phyloP scores from a whole-genome alignment of 1,140 invertebrate genomes.

The Epicauta chinensis region DNA sequence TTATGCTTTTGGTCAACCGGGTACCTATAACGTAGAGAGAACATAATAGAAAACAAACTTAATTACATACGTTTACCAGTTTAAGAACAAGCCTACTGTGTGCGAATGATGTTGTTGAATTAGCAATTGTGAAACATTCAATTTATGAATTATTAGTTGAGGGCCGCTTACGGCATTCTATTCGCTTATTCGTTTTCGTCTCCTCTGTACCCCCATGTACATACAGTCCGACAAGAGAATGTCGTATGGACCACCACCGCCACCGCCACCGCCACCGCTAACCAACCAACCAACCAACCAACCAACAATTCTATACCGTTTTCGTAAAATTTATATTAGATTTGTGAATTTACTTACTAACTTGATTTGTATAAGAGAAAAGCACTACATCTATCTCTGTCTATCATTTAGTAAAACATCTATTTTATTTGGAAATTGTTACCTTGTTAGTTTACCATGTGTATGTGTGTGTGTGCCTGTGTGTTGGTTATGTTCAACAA shows the following conservation, averaged over 20 bases:
- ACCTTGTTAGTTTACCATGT: too few species aligned
- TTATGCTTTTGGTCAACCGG: slow-evolving; percentile 39
- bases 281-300: too few species aligned
- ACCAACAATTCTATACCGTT: slow-evolving; percentile 4
- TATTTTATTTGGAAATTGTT: too few species aligned
- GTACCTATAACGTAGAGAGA: slow-evolving; percentile 41
- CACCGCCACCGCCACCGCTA: too few species aligned
- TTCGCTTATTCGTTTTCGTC: too few species aligned
- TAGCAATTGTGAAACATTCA: slow-evolving; percentile 43
- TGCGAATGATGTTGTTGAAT: slow-evolving; percentile 41
- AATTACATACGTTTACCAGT: slow-evolving; percentile 39
- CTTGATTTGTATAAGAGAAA: slow-evolving; percentile 13
- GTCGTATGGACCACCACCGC: too few species aligned
- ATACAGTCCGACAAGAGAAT: too few species aligned
- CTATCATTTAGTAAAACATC: too few species aligned
- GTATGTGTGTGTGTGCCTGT: too few species aligned
- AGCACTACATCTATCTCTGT: too few species aligned
- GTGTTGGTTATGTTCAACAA: too few species aligned
- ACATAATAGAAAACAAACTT: slow-evolving; percentile 44
- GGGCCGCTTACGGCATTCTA: slow-evolving; percentile 15
- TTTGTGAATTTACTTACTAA: slow-evolving; percentile 24
- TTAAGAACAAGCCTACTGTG: slow-evolving; percentile 36
- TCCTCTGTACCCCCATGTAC: slow-evolving; percentile 2
- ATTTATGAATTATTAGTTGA: slow-evolving; percentile 42
- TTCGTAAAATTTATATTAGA: slow-evolving; percentile 26